Evolutionary conservation across 2,888 invertebrate species (phyloP).

Genomic region (Geophilus truncorum): DNA sequence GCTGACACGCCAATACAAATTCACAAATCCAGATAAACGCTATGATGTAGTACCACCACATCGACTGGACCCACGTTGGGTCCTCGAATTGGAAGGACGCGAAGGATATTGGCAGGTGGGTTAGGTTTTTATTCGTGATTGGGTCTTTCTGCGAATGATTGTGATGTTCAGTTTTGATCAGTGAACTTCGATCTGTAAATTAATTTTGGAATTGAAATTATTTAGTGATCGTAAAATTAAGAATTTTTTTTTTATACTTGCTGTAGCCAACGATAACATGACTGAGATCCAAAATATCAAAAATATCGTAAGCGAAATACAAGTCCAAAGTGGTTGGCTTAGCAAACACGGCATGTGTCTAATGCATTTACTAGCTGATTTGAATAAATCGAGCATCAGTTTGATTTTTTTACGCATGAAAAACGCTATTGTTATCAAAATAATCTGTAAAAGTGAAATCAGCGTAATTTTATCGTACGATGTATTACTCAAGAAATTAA

Average conservation of each 20-base stretch:
- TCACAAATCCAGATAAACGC: constrained; percentile 90
- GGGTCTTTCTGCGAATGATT: neutral
- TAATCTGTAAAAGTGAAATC: neutral
- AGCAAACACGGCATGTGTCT: constrained; percentile 76
- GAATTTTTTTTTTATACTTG: too few relatives aligned
- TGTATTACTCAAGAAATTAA: constrained; percentile 29
- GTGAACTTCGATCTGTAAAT: constrained; percentile 29
- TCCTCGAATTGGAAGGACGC: constrained; percentile 35
- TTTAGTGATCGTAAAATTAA: too few relatives aligned
- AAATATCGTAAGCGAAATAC: constrained; percentile 69
- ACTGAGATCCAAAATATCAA: constrained; percentile 81
- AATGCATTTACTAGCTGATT: constrained; percentile 83
- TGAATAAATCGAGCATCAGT: constrained; percentile 76
- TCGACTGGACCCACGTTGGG: constrained; percentile 70
- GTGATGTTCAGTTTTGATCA: constrained; percentile 3
- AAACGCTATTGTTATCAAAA: neutral
- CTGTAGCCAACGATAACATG: constrained; percentile 77
- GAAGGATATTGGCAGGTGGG: constrained; percentile 45
- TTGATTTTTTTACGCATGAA: constrained; percentile 69
- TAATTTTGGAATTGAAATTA: too few relatives aligned
- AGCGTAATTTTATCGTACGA: neutral
- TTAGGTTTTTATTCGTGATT: constrained; percentile 53
- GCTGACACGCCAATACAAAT: constrained; percentile 90
- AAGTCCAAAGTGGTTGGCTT: constrained; percentile 66
- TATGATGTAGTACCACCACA: constrained; percentile 90